These are phyloP conservation scores for Drosophila quinaria DNA, from an alignment of 2,888 invertebrate species.

Conservation along the genomic window DNA sequence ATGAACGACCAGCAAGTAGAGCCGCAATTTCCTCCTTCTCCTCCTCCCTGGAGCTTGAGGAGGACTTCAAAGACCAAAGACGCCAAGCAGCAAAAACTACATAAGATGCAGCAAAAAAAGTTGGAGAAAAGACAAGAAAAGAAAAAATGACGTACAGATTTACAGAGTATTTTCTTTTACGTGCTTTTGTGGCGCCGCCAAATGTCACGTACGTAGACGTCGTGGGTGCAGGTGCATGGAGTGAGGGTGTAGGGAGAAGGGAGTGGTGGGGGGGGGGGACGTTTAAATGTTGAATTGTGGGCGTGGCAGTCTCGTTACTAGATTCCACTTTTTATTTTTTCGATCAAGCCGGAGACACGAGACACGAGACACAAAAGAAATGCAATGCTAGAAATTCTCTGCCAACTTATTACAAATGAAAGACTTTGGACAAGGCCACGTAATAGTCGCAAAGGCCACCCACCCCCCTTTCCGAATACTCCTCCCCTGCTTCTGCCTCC, in stretches of 20 bases:
- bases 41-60: background rate
- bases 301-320: constrained; percentile 30
- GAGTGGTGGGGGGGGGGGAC: background rate
- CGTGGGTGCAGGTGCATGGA: constrained; percentile 34
- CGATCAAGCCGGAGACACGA: constrained; percentile 34
- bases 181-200: constrained; percentile 75
- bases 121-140: background rate
- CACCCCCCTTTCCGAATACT: too few species aligned
- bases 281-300: constrained; percentile 17
- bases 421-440: constrained; percentile 57
- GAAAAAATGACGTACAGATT: constrained; percentile 71
- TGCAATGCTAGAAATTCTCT: constrained; percentile 48
- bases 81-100: constrained; percentile 37
- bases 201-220: constrained; percentile 77
- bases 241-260: background rate
- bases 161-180: constrained; percentile 76
- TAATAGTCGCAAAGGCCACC: background rate
- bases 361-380: constrained; percentile 22
- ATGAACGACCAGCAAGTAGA: constrained; percentile 44
- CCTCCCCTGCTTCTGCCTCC: background rate
- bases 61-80: constrained; percentile 15
- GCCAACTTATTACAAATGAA: constrained; percentile 70
- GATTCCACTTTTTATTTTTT: constrained; percentile 39
- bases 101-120: constrained; percentile 24
- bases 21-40: background rate